Conservation (phyloP, 2,797 vertebrate genomes). For the Gymnodraco acuticeps region DNA sequence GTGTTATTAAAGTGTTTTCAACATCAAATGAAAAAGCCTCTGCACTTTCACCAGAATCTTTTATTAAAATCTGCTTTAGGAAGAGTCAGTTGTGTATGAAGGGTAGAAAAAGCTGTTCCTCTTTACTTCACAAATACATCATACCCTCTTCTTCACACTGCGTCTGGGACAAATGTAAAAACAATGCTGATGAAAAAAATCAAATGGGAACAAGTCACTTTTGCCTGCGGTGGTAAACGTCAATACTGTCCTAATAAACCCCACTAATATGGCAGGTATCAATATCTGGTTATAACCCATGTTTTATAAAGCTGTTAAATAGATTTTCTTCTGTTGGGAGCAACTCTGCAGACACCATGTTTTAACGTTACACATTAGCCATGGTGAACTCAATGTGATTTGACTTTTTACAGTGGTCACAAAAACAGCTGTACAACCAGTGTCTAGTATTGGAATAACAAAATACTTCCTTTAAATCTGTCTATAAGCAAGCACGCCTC, state of each 20-base stretch:
- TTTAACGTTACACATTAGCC: slow-evolving; percentile 8
- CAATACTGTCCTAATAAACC: slow-evolving; percentile 14
- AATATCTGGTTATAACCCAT: not conserved
- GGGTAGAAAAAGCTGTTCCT: slow-evolving; percentile 77
- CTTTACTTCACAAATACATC: slow-evolving; percentile 63
- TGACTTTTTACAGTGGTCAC: slow-evolving; percentile 29
- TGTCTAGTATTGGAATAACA: slow-evolving; percentile 18
- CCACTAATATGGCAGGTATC: not conserved
- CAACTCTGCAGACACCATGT: slow-evolving; percentile 8
- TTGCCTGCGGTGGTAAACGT: not conserved
- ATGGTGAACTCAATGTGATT: not conserved
- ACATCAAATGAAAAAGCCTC: slow-evolving; percentile 44
- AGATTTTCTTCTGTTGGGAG: not conserved
- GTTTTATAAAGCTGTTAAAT: slow-evolving; percentile 11
- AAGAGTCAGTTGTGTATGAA: slow-evolving; percentile 78
- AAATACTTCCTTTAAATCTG: slow-evolving; percentile 24
- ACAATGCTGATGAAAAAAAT: slow-evolving; percentile 3
- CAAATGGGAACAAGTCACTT: not conserved
- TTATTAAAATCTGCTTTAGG: slow-evolving; percentile 85
- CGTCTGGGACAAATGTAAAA: slow-evolving; percentile 35
- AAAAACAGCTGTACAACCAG: slow-evolving; percentile 25
- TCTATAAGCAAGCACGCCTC: slow-evolving; percentile 40
- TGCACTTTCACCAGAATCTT: slow-evolving; percentile 73
- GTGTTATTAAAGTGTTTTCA: slow-evolving; percentile 18
- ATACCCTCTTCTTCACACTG: slow-evolving; percentile 40